Conservation (phyloP, 2,888 invertebrate genomes). For the Cheiracanthium punctorium region DNA sequence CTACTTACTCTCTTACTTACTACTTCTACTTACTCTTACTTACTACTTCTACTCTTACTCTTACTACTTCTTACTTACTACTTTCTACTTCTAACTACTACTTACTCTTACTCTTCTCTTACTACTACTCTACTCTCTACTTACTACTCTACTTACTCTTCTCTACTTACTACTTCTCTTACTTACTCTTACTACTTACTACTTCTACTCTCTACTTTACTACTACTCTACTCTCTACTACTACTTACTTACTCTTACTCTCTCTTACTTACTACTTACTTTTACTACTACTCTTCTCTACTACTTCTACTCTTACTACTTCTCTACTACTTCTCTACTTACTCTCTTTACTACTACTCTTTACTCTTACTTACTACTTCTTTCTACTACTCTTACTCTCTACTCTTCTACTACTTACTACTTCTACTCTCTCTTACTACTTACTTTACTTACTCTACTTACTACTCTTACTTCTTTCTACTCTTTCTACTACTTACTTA, state of each 20-base stretch:
- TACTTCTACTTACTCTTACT: background rate
- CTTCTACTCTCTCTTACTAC: background rate
- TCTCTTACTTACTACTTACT: background rate
- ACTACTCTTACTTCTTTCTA: background rate
- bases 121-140: background rate
- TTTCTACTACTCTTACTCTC: background rate
- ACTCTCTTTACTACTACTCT: background rate
- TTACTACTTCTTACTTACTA: background rate
- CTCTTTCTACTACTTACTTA: background rate
- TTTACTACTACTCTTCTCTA: background rate
- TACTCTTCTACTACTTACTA: no score
- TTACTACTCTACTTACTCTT: background rate
- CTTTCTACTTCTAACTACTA: no score
- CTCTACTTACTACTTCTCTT: background rate
- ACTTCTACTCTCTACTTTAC: background rate
- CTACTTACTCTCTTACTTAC: background rate
- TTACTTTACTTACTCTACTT: background rate
- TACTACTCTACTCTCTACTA: background rate
- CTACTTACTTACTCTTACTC: background rate
- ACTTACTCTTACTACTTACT: background rate
- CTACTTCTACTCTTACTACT: background rate
- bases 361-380: background rate
- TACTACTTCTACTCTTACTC: background rate
- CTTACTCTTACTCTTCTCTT: background rate
- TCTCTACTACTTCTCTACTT: background rate